Percentiles rank a stretch among this genome's conserved stretches.
Evolutionary conservation across 2,797 vertebrate genomes (phyloP).

Genomic region (Cygnus olor): DNA sequence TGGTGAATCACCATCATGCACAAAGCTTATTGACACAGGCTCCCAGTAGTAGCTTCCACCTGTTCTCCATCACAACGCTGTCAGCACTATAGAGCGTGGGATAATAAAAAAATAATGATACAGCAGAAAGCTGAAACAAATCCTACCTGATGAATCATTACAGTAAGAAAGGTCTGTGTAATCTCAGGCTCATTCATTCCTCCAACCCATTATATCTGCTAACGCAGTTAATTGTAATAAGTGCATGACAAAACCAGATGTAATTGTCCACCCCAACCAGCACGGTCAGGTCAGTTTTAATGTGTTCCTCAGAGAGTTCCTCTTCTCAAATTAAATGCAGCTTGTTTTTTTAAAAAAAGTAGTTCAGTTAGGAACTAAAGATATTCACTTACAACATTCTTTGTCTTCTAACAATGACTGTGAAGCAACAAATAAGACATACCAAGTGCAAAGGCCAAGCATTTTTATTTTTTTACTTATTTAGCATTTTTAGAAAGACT

Average conservation of each 20-base stretch:
- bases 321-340: neutral
- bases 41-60: neutral
- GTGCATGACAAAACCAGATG: neutral
- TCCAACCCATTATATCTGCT: slow-evolving; percentile 19
- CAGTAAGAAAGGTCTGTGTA: neutral
- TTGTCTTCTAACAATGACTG: neutral
- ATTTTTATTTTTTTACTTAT: neutral
- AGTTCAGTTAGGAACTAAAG: neutral
- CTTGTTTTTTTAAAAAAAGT: neutral
- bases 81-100: slow-evolving; percentile 27
- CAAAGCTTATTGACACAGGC: neutral
- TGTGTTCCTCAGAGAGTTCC: neutral
- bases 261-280: neutral
- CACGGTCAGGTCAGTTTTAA: neutral
- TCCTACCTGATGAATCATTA: slow-evolving; percentile 52
- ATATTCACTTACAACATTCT: neutral
- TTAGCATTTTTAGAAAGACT: slow-evolving; percentile 13
- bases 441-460: neutral
- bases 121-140: slow-evolving; percentile 16
- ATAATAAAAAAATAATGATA: neutral
- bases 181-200: slow-evolving; percentile 21
- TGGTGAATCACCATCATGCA: slow-evolving; percentile 7
- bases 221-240: neutral
- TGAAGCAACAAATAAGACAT: neutral
- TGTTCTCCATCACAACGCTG: neutral